Conservation (phyloP, 2,888 invertebrate genomes). For the Agrypnus murinus region DNA sequence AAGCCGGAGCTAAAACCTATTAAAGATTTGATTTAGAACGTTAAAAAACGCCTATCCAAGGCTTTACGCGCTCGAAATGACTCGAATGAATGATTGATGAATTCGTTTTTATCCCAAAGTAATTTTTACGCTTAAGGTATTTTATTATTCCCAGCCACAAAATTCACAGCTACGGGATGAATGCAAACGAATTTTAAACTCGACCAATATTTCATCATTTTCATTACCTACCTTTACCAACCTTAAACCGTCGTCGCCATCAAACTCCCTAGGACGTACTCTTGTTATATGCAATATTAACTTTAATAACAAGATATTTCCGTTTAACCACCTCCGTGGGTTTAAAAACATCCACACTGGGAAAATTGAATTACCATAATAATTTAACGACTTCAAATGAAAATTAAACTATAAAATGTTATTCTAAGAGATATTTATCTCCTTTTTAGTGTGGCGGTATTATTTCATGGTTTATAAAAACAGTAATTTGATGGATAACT, state of each 20-base stretch:
- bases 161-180: constrained; percentile 17
- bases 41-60: constrained; percentile 33
- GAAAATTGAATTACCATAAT: constrained; percentile 6
- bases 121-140: constrained; percentile 46
- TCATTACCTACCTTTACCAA: constrained; percentile 13
- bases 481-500: constrained; percentile 4
- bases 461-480: constrained; percentile 2
- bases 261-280: constrained; percentile 14
- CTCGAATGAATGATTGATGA: constrained; percentile 49
- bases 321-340: background rate
- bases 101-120: constrained; percentile 45
- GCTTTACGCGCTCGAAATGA: constrained; percentile 26
- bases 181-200: constrained; percentile 28
- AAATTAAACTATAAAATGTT: background rate
- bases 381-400: constrained; percentile 4
- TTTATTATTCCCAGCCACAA: constrained; percentile 46
- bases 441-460: background rate
- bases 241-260: constrained; percentile 3
- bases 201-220: constrained; percentile 15
- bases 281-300: constrained; percentile 14
- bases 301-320: constrained; percentile 11
- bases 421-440: background rate
- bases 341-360: background rate
- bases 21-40: constrained; percentile 41
- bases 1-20: constrained; percentile 30